A percentile compares a stretch with the other conserved stretches of the same genome.
phyloP scores from a whole-genome alignment of 92 coral and sea anemone species.

The Diadumene lineata region DNA sequence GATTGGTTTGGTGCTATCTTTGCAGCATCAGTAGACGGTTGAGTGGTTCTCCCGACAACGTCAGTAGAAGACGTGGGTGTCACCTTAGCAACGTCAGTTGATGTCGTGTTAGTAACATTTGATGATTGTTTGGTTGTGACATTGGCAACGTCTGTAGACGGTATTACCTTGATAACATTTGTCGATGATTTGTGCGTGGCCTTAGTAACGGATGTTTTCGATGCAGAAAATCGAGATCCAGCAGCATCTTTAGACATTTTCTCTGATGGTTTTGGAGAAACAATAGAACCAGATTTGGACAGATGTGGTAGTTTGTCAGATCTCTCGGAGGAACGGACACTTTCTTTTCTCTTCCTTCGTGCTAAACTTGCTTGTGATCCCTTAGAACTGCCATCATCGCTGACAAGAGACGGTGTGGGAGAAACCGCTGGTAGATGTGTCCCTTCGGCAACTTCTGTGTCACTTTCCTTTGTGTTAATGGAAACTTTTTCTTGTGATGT shows the following conservation, averaged over 20 bases:
- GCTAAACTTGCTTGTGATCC: not conserved
- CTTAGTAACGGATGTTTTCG: slow-evolving; percentile 11
- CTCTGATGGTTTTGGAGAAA: not conserved
- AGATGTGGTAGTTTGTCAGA: slow-evolving; percentile 21
- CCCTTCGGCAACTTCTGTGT: slow-evolving; percentile 8
- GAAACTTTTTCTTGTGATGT: slow-evolving; percentile 64
- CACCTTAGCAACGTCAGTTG: slow-evolving; percentile 12
- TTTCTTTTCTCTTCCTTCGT: not conserved
- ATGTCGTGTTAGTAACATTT: slow-evolving; percentile 26
- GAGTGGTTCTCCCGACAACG: not conserved
- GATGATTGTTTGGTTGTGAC: slow-evolving; percentile 28
- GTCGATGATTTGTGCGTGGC: slow-evolving; percentile 11
- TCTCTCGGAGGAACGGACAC: not conserved
- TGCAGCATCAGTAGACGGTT: slow-evolving; percentile 15
- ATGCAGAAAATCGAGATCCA: not conserved
- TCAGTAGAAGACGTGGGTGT: slow-evolving; percentile 15
- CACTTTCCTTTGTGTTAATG: slow-evolving; percentile 41
- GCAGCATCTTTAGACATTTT: slow-evolving; percentile 4
- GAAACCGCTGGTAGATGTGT: slow-evolving; percentile 52
- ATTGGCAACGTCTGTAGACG: slow-evolving; percentile 19
- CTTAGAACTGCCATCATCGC: slow-evolving; percentile 4
- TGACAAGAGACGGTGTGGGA: slow-evolving; percentile 42
- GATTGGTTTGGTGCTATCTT: slow-evolving; percentile 21
- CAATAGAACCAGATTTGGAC: slow-evolving; percentile 30
- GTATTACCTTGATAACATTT: slow-evolving; percentile 8